Conservation (phyloP, 2,113 vertebrate genomes). For the Leiothrix lutea region DNA sequence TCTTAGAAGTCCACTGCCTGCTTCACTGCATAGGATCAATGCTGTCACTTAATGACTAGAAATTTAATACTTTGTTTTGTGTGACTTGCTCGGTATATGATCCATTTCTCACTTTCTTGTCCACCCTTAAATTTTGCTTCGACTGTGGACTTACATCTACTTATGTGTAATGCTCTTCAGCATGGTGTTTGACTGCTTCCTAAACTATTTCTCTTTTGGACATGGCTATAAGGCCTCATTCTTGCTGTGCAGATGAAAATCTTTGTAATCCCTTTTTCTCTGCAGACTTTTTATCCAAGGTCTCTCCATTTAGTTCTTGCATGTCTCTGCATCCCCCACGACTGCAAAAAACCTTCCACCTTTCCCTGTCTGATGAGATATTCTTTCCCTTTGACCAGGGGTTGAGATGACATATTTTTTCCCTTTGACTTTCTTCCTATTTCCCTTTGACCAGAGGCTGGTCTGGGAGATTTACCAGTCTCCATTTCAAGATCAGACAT, state of each 20-base stretch:
- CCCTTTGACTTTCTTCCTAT: background rate
- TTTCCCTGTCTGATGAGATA: background rate
- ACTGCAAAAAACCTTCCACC: background rate
- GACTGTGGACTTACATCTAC: background rate
- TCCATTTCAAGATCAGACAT: background rate
- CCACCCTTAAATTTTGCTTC: background rate
- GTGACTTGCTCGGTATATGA: background rate
- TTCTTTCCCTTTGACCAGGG: background rate
- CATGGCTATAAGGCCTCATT: background rate
- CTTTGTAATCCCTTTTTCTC: background rate
- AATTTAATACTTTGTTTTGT: background rate
- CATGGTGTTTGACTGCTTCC: background rate
- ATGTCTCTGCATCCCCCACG: fast-evolving
- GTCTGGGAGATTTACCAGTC: background rate
- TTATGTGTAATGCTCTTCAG: background rate
- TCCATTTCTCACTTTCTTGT: background rate
- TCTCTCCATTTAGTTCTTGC: background rate
- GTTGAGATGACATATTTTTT: background rate
- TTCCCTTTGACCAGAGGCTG: background rate
- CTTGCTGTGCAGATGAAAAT: background rate
- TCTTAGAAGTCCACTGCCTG: background rate
- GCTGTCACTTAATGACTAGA: background rate
- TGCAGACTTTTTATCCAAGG: background rate
- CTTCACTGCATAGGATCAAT: background rate
- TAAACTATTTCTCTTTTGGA: background rate